Evolutionary conservation across 2,113 vertebrate species (phyloP).

Genomic region (Neodon shergylaensis): DNA sequence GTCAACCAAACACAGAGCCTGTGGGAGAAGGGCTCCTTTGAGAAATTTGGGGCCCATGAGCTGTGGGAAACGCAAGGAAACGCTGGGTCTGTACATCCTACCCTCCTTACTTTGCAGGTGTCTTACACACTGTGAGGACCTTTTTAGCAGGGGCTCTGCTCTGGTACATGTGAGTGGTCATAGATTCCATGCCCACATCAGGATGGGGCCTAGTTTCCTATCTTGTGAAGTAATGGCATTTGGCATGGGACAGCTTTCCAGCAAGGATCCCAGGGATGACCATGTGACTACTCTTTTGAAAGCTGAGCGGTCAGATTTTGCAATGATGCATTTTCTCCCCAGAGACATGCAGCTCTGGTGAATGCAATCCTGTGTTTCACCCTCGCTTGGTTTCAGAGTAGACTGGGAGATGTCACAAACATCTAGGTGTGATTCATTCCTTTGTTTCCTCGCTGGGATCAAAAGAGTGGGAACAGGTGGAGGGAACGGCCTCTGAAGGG

Average conservation of each 20-base stretch:
- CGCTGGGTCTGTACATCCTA: background rate
- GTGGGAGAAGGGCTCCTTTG: background rate
- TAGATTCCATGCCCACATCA: background rate
- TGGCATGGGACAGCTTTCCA: background rate
- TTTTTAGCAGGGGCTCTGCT: background rate
- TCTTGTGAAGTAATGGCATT: background rate
- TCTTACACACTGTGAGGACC: background rate
- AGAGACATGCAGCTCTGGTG: background rate
- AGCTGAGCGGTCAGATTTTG: background rate
- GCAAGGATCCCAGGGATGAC: background rate
- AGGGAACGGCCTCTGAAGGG: background rate
- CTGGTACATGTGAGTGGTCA: background rate
- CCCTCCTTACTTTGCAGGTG: too few species aligned
- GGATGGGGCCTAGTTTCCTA: background rate
- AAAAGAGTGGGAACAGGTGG: too few species aligned
- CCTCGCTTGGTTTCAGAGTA: background rate
- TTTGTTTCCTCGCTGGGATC: background rate
- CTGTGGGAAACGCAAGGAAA: background rate
- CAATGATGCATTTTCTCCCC: background rate
- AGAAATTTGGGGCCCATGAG: background rate
- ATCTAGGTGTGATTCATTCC: background rate
- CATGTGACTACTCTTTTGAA: background rate
- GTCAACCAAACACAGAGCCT: constrained; percentile 50
- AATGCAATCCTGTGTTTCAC: background rate
- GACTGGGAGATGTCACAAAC: background rate